Conservation (phyloP, 2,113 vertebrate genomes). For the Cottus gobio region DNA sequence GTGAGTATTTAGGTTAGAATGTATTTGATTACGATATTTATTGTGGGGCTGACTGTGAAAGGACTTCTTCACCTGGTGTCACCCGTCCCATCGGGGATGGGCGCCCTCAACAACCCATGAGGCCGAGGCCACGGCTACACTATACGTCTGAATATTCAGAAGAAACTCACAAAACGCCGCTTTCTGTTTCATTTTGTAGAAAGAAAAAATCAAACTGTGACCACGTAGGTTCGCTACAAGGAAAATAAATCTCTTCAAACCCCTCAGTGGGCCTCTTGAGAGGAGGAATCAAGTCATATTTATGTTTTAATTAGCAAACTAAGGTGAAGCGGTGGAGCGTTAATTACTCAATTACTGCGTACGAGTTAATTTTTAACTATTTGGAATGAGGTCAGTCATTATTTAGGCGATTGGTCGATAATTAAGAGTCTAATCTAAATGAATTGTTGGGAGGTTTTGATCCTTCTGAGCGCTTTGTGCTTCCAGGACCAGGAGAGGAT, state of each 20-base stretch:
- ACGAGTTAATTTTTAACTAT: constrained; percentile 99
- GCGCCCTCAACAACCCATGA: background rate
- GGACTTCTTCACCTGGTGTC: background rate
- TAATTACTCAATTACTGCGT: constrained; percentile 99
- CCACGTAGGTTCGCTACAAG: constrained; percentile 15
- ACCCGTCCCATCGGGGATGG: background rate
- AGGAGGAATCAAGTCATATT: constrained; percentile 91
- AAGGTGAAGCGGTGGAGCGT: constrained; percentile 98
- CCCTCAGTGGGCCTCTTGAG: constrained; percentile 61
- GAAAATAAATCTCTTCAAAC: constrained; percentile 36
- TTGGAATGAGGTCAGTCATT: constrained; percentile 99
- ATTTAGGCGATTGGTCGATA: constrained; percentile 97
- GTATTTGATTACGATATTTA: background rate
- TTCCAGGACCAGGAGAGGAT: constrained; percentile 80
- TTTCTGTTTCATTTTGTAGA: background rate
- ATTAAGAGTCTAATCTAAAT: constrained; percentile 99
- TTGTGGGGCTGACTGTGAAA: background rate
- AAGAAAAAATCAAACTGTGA: background rate
- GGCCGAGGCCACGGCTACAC: background rate
- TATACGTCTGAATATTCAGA: background rate
- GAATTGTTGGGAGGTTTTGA: constrained; percentile 96
- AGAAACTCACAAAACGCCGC: background rate
- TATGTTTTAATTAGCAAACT: constrained; percentile 99
- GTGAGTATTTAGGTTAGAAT: background rate
- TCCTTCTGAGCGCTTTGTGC: constrained; percentile 52